Evolutionary conservation across 2,113 vertebrate species (phyloP).

Genomic region (Phalacrocorax pelagicus): DNA sequence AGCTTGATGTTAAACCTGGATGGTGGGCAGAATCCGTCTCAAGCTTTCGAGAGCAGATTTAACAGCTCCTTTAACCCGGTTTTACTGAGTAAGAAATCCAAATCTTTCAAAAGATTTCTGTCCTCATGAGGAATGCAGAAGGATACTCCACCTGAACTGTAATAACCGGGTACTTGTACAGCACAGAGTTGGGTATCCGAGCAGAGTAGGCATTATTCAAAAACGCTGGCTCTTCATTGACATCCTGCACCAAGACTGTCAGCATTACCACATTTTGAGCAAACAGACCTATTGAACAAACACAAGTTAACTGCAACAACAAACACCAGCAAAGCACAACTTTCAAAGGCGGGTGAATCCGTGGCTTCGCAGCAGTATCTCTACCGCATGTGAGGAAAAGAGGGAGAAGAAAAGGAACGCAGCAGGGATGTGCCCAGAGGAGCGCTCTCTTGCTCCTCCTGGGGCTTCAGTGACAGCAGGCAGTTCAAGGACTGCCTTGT

Average conservation of each 20-base stretch:
- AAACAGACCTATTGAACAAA: neutral
- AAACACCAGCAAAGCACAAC: neutral
- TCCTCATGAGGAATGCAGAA: neutral
- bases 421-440: neutral
- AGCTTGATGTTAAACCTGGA: neutral
- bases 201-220: slow-evolving; percentile 30
- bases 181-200: slow-evolving; percentile 68
- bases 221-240: slow-evolving; percentile 77
- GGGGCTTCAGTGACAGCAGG: neutral
- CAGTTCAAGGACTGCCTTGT: neutral
- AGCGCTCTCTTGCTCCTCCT: neutral
- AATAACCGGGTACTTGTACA: slow-evolving; percentile 67
- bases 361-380: neutral
- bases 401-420: neutral
- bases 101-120: neutral
- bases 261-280: slow-evolving; percentile 25
- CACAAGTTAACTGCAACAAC: neutral
- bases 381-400: neutral
- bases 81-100: neutral
- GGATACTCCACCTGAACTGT: slow-evolving; percentile 70
- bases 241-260: neutral
- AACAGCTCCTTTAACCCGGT: neutral
- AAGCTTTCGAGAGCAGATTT: neutral
- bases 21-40: neutral
- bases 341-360: neutral